Conservation (phyloP, 2,797 vertebrate species). For the Phrynocephalus vlangalii region DNA sequence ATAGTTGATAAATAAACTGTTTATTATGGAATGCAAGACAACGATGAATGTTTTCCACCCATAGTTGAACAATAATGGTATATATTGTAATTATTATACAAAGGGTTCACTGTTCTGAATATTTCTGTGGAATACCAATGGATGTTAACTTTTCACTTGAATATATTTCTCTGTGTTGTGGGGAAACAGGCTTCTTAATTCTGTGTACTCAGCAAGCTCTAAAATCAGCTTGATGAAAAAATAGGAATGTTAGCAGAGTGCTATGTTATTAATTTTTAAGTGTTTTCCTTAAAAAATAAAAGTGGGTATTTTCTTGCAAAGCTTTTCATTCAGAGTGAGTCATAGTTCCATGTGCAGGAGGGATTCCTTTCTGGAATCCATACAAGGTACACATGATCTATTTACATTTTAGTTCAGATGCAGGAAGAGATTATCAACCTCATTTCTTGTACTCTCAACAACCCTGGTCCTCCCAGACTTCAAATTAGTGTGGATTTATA, state of each 20-base stretch:
- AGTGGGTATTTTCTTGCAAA: constrained; percentile 50
- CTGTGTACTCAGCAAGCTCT: neutral
- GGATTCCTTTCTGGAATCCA: constrained; percentile 65
- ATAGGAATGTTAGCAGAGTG: constrained; percentile 44
- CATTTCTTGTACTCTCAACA: constrained; percentile 59
- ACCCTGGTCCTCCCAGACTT: constrained; percentile 35
- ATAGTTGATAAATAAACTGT: neutral
- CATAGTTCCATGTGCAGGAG: constrained; percentile 64
- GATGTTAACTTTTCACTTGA: constrained; percentile 14
- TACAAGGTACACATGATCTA: constrained; percentile 61
- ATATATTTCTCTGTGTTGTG: constrained; percentile 29
- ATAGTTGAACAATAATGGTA: neutral
- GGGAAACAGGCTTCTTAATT: constrained; percentile 23
- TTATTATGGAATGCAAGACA: neutral
- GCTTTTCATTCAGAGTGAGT: constrained; percentile 62
- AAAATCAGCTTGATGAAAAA: neutral
- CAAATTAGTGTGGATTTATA: constrained; percentile 38
- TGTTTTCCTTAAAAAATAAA: neutral
- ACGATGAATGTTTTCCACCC: constrained; percentile 2
- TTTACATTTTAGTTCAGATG: constrained; percentile 67
- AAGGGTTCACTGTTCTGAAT: constrained; percentile 5
- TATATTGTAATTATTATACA: constrained; percentile 9
- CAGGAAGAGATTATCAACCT: constrained; percentile 66
- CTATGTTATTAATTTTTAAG: constrained; percentile 20
- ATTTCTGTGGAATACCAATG: constrained; percentile 45